Conservation (phyloP, 2,113 vertebrate genomes). For the Ovibos moschatus region DNA sequence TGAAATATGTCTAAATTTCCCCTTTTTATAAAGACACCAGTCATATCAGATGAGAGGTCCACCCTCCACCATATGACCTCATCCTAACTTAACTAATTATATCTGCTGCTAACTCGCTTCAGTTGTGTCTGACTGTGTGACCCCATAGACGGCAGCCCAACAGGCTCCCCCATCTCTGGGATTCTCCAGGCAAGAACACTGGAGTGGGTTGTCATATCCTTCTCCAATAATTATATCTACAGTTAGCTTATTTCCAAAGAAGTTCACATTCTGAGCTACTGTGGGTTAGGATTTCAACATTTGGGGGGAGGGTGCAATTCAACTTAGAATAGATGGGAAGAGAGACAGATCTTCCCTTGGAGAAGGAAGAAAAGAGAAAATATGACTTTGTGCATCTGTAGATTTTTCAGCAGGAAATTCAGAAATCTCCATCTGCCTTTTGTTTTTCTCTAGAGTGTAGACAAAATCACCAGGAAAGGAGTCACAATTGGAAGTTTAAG, state of each 20-base stretch:
- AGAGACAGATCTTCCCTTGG: neutral
- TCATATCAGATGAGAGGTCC: neutral
- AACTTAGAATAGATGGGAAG: neutral
- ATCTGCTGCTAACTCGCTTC: neutral
- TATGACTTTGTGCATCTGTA: neutral
- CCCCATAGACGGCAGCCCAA: too few species aligned
- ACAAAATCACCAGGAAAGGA: neutral
- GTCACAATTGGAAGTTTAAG: neutral
- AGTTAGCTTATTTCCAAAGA: neutral
- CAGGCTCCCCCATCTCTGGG: too few species aligned
- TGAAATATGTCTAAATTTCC: neutral
- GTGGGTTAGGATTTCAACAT: neutral
- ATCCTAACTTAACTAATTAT: neutral
- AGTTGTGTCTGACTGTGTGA: too few species aligned
- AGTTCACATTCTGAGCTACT: neutral
- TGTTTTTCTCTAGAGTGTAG: neutral
- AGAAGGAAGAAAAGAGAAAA: neutral
- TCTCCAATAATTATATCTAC: neutral
- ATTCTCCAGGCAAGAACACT: too few species aligned
- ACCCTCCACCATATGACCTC: neutral
- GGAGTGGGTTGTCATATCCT: too few species aligned
- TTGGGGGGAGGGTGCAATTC: neutral
- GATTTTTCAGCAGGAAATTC: neutral
- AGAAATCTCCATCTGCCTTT: neutral
- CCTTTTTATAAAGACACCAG: neutral